These are phyloP conservation scores for Lasioglossum oenotherae DNA, from an alignment of 2,888 invertebrate species.

Conservation along the genomic window DNA sequence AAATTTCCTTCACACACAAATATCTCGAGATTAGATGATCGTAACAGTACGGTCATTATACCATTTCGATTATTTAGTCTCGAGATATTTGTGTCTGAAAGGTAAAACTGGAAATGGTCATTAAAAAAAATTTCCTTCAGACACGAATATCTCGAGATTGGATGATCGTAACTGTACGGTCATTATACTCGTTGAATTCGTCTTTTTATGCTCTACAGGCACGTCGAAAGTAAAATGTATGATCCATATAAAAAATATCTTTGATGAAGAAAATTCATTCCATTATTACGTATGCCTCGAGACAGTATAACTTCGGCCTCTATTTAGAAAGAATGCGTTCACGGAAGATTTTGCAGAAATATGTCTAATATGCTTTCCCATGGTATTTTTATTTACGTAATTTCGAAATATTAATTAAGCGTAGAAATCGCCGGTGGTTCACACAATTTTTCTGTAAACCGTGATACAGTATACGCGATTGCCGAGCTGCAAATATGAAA, in stretches of 20 bases:
- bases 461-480: not conserved
- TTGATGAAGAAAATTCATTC: not conserved
- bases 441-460: not conserved
- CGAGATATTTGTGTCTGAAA: not conserved
- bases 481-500: not conserved
- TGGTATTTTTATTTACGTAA: not conserved
- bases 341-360: too few species aligned
- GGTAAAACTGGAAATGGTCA: too few species aligned
- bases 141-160: not conserved
- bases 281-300: not conserved
- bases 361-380: not conserved
- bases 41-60: not conserved
- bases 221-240: not conserved
- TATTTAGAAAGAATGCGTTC: not conserved
- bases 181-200: not conserved
- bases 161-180: not conserved
- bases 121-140: not conserved
- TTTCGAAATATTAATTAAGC: not conserved
- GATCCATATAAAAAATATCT: not conserved
- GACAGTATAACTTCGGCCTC: not conserved
- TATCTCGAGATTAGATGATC: not conserved
- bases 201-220: not conserved
- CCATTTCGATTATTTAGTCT: not conserved
- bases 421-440: not conserved
- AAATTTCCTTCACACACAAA: not conserved